Conservation (phyloP, 2,888 invertebrate genomes). For the Priocnemis perturbator region DNA sequence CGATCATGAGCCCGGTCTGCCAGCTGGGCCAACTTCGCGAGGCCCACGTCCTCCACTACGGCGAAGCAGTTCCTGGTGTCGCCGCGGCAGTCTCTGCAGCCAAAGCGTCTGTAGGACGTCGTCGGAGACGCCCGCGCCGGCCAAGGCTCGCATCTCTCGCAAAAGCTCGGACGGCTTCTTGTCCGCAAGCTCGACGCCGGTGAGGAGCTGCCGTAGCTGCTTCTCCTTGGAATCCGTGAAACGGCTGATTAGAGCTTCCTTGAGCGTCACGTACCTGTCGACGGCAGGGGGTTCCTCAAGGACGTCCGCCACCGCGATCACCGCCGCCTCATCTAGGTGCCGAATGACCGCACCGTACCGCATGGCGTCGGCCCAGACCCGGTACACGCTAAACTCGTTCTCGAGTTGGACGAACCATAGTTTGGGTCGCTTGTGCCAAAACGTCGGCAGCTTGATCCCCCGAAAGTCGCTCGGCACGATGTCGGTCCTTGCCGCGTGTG, state of each 20-base stretch:
- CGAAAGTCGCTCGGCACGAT: slow-evolving; percentile 4
- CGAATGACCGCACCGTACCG: slow-evolving; percentile 21
- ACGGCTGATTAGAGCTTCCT: slow-evolving; percentile 22
- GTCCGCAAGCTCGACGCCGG: slow-evolving; percentile 43
- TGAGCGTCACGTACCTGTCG: slow-evolving; percentile 42
- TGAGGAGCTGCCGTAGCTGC: slow-evolving; percentile 31
- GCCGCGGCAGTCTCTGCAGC: slow-evolving; percentile 11
- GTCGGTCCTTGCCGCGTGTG: no score
- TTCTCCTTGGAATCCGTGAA: slow-evolving; percentile 22
- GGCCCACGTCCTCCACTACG: slow-evolving; percentile 19
- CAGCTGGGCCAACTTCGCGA: slow-evolving; percentile 35
- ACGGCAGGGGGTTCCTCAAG: slow-evolving; percentile 35
- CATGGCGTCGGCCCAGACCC: slow-evolving; percentile 17
- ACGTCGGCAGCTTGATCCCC: neutral
- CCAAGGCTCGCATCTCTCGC: slow-evolving; percentile 38
- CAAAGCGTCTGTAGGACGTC: slow-evolving; percentile 38
- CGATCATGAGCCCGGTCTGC: slow-evolving; percentile 25
- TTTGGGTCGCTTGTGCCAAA: slow-evolving; percentile 3
- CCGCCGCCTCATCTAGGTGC: neutral
- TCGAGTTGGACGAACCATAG: slow-evolving; percentile 33
- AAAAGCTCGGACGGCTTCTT: slow-evolving; percentile 53
- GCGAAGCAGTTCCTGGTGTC: slow-evolving; percentile 33
- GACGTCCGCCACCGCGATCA: slow-evolving; percentile 35
- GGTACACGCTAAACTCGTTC: slow-evolving; percentile 15
- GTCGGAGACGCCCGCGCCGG: slow-evolving; percentile 30